These are phyloP conservation scores for Macrocentrus cingulum DNA, from an alignment of 1,140 invertebrate species.

Conservation along the genomic window DNA sequence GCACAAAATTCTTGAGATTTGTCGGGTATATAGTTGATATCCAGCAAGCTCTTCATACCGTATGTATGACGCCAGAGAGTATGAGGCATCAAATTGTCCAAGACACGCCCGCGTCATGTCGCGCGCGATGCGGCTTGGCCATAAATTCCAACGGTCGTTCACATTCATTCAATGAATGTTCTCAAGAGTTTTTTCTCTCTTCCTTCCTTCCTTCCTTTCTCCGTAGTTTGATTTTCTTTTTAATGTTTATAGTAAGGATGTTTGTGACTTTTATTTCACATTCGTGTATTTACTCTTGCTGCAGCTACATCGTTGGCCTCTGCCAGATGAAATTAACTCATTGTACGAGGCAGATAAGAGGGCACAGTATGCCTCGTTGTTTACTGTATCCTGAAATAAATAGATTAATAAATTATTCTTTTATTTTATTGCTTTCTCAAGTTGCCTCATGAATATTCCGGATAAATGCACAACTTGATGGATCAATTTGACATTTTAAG, in stretches of 20 bases:
- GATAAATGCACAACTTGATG: no score
- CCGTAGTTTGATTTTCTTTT: not conserved
- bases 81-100: not conserved
- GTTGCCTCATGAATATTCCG: not conserved
- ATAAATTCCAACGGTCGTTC: slow-evolving; percentile 36
- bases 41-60: not conserved
- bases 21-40: no score
- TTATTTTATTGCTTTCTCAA: not conserved
- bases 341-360: not conserved
- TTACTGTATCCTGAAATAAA: no score
- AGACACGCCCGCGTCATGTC: slow-evolving; percentile 29
- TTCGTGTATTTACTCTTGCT: no score
- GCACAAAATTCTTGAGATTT: no score
- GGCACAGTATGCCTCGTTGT: slow-evolving; percentile 16
- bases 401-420: not conserved
- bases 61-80: slow-evolving; percentile 16
- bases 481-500: no score
- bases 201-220: not conserved
- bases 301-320: no score
- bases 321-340: slow-evolving; percentile 23
- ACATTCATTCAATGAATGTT: slow-evolving; percentile 19
- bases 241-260: no score
- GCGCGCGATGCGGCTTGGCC: slow-evolving; percentile 28
- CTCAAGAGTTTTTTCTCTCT: not conserved
- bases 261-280: no score